Evolutionary conservation across 2,888 invertebrate genomes (phyloP), one percentile per base, ranked within the genome.

Genomic region (Papilio elwesi): DNA sequence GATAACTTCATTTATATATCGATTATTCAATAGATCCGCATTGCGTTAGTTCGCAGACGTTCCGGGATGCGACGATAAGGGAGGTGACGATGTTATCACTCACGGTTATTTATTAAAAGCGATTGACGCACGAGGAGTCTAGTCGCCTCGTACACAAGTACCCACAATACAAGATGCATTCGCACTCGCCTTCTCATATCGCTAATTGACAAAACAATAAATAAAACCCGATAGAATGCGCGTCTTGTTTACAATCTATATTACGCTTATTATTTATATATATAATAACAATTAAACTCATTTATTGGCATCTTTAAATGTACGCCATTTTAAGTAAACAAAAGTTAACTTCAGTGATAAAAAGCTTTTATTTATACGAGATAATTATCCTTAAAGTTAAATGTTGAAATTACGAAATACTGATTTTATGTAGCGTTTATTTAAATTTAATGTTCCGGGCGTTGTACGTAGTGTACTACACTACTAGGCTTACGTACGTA

Each of bases 71-170:
- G 81, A 76, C 77, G 93, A 92, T 93, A 93, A 89, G 84, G 89
- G 85, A 82, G 92, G 92, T 92, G 90, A 91, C 83, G 77, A 81
- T 89, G 90, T 91, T 93, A 93, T 93, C 93, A 78, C 74, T 73
- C 55, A 72, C 75, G 79, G 86, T 83, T 90, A 90, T 91, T 92
- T 92, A 89, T 92, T 89, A 89, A 89, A 90, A 86, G 83, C 88
- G 80, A 91, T 90, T 93, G 93, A 93, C 93, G 93, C 92, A 93
- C 92, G 89, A 85, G 83, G 85, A 82, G 90, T 88, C 90, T 88
- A 83, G 85, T 78, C 86, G 83, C 84, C 86, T 64, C 71, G 47
- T 68, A 62, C 65, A 68, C 65, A 71, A 77, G 47, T 74, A 76
- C 71, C 67, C 26, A 16, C 6, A 36, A 16, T 49, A 26, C 65